phyloP scores from a whole-genome alignment of 1,140 invertebrate genomes.

The Drosophila sp. region DNA sequence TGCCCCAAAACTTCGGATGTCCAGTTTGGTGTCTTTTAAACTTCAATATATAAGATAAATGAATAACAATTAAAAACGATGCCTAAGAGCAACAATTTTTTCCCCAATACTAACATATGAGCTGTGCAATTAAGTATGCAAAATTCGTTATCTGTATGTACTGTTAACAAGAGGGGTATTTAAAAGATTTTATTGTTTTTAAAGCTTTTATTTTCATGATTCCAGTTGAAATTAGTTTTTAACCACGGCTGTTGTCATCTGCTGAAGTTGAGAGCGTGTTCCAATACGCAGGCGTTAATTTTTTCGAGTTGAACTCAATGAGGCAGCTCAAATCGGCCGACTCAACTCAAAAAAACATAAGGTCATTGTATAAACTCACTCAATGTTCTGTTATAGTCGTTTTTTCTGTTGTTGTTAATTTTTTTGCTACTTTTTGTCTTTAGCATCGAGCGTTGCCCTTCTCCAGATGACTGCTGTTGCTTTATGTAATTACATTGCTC shows the following conservation, averaged over 20 bases:
- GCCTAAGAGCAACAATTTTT: too few species aligned
- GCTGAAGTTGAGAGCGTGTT: constrained; percentile 10
- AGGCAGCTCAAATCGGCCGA: constrained; percentile 13
- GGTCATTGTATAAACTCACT: constrained; percentile 29
- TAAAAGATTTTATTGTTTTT: too few species aligned
- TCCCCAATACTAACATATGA: too few species aligned
- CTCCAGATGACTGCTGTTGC: constrained; percentile 48
- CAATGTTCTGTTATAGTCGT: constrained; percentile 20
- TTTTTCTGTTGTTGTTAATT: background rate
- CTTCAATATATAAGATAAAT: too few species aligned
- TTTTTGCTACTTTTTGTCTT: constrained; percentile 24
- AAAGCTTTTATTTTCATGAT: background rate
- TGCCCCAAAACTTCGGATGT: too few species aligned
- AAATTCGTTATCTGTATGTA: too few species aligned
- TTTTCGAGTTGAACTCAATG: constrained; percentile 11
- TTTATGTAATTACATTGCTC: constrained; percentile 71
- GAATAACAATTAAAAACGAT: too few species aligned
- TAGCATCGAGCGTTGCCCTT: constrained; percentile 61
- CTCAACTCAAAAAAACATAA: background rate
- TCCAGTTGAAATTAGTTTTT: background rate
- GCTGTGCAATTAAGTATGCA: too few species aligned
- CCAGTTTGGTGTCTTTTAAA: too few species aligned
- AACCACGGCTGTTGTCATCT: constrained; percentile 25
- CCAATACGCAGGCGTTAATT: constrained; percentile 33
- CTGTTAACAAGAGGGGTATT: too few species aligned